These are phyloP conservation scores for Ditylenchus dipsaci DNA, from an alignment of 1,140 invertebrate genomes.

Conservation along the genomic window DNA sequence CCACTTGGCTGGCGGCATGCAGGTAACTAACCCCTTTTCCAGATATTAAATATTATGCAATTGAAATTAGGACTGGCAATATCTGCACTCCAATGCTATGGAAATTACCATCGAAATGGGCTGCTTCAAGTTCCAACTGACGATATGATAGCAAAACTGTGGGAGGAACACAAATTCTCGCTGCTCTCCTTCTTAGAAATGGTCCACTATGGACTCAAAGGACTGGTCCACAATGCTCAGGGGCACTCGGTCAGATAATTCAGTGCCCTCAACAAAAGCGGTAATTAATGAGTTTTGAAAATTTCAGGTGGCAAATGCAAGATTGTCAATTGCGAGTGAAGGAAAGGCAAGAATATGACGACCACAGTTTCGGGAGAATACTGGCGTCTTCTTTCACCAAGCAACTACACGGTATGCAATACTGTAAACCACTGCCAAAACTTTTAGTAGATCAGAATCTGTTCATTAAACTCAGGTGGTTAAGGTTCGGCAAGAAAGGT, in stretches of 20 bases:
- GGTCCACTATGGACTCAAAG: constrained; percentile 80
- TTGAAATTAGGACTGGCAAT: constrained; percentile 78
- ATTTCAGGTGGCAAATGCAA: constrained; percentile 66
- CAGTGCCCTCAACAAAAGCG: too few species aligned
- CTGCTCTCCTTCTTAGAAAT: constrained; percentile 78
- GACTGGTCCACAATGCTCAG: constrained; percentile 75
- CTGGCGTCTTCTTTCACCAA: constrained; percentile 81
- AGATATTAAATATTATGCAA: too few species aligned
- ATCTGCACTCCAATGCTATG: constrained; percentile 82
- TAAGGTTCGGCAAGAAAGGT: too few species aligned
- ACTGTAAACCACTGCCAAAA: too few species aligned
- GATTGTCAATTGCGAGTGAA: constrained; percentile 66
- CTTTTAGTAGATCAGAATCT: too few species aligned
- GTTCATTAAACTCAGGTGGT: too few species aligned
- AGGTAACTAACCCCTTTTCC: too few species aligned
- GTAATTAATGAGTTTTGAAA: too few species aligned
- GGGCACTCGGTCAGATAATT: too few species aligned
- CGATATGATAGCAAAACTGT: constrained; percentile 72
- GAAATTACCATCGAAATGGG: constrained; percentile 90
- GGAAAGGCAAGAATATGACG: constrained; percentile 70
- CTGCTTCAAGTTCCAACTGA: constrained; percentile 79
- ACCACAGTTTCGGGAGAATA: constrained; percentile 78
- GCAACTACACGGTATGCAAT: constrained; percentile 75
- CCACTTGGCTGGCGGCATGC: constrained; percentile 73
- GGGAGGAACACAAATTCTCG: constrained; percentile 81